Evolutionary conservation across 1,140 invertebrate species (phyloP).

Genomic region (Drosophila prosaltans): DNA sequence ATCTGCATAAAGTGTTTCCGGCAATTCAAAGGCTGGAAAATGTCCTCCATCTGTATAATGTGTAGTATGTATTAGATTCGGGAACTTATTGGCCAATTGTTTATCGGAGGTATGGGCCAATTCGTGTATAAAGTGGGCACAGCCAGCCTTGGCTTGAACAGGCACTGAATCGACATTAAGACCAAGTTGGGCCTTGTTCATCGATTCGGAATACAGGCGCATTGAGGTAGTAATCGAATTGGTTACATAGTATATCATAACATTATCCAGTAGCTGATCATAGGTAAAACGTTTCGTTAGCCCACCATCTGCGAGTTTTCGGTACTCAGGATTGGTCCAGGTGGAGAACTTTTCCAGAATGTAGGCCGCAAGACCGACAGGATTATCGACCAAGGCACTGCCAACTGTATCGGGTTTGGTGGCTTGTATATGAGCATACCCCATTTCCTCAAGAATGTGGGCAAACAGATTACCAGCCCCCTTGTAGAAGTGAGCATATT

Average conservation of each 20-base stretch:
- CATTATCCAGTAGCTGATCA: conserved; percentile 92
- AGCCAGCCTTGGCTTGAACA: conserved; percentile 86
- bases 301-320: conserved; percentile 88
- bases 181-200: conserved; percentile 78
- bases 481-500: conserved; percentile 86
- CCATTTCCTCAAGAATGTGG: conserved; percentile 87
- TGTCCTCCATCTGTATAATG: conserved; percentile 89
- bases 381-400: conserved; percentile 87
- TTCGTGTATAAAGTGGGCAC: conserved; percentile 87
- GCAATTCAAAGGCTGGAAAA: conserved; percentile 93
- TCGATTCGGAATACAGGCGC: conserved; percentile 89
- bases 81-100: conserved; percentile 85
- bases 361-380: conserved; percentile 91
- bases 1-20: conserved; percentile 88
- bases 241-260: conserved; percentile 94
- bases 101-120: conserved; percentile 85
- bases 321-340: conserved; percentile 87
- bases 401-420: conserved; percentile 96
- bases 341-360: conserved; percentile 94
- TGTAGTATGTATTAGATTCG: conserved; percentile 87
- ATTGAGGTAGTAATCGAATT: conserved; percentile 90
- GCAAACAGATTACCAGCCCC: conserved; percentile 84
- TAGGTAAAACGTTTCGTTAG: conserved; percentile 86
- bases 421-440: conserved; percentile 93
- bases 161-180: conserved; percentile 85